Conservation (phyloP, 2,888 invertebrate genomes). For the Lepetodrilus schrolli region DNA sequence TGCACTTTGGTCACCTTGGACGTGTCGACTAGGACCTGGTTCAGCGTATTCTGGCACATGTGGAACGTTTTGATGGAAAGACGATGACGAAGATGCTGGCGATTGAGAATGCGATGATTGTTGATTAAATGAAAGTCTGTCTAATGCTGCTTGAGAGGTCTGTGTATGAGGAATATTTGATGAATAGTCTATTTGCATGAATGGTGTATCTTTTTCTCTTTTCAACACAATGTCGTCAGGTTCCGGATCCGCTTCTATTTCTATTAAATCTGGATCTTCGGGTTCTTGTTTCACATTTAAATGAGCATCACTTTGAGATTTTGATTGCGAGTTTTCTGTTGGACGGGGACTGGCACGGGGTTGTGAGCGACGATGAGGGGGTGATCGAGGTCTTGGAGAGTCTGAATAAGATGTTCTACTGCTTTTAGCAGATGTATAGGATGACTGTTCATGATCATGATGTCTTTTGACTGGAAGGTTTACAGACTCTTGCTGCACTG, state of each 20-base stretch:
- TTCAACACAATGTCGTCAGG: slow-evolving; percentile 9
- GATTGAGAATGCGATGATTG: slow-evolving; percentile 22
- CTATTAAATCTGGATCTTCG: slow-evolving; percentile 20
- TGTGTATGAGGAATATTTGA: slow-evolving; percentile 9
- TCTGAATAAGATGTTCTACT: not conserved
- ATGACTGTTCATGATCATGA: not conserved
- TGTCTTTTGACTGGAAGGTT: not conserved
- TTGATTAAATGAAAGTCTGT: not conserved
- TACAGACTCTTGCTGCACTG: not conserved
- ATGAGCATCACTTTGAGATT: not conserved
- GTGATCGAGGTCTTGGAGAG: not conserved
- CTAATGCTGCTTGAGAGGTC: slow-evolving; percentile 5
- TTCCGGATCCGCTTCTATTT: slow-evolving; percentile 11
- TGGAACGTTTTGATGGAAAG: slow-evolving; percentile 21
- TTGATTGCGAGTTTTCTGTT: not conserved
- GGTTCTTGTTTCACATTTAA: slow-evolving; percentile 23
- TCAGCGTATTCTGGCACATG: slow-evolving; percentile 14
- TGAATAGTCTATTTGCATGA: slow-evolving; percentile 22
- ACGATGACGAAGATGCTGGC: slow-evolving; percentile 11
- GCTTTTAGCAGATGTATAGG: not conserved
- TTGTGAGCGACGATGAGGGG: slow-evolving; percentile 10
- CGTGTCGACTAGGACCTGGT: not conserved
- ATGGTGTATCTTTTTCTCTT: slow-evolving; percentile 11
- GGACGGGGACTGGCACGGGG: not conserved
- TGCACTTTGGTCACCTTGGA: not conserved